A percentile compares a stretch with the other conserved stretches of the same genome.
These are phyloP conservation scores for Florisuga fusca DNA, from an alignment of 2,797 vertebrate species.

Conservation along the genomic window DNA sequence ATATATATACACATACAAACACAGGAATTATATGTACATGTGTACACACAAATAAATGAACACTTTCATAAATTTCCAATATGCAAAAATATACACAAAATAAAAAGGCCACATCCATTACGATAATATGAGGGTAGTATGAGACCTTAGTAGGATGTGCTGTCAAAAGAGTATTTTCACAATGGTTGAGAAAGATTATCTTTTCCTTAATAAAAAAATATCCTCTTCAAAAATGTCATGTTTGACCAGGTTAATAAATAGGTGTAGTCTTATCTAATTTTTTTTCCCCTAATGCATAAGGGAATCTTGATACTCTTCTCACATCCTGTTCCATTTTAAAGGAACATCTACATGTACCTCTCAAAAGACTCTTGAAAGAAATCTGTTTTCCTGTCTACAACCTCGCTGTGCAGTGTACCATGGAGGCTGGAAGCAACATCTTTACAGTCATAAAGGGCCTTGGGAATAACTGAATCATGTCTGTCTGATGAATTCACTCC, in stretches of 20 bases:
- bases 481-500: neutral
- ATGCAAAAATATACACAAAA: neutral
- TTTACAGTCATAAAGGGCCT: neutral
- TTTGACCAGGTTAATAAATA: neutral
- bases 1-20: neutral
- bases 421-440: neutral
- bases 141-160: neutral
- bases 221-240: neutral
- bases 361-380: neutral
- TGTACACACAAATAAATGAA: neutral
- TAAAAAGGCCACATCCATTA: neutral
- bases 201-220: neutral
- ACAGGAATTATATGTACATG: neutral
- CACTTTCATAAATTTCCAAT: neutral
- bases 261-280: neutral
- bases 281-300: neutral
- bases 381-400: neutral
- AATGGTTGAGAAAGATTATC: neutral
- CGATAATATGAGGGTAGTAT: neutral
- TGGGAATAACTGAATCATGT: neutral
- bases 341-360: neutral
- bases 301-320: neutral
- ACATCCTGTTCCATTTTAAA: neutral
- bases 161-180: neutral
- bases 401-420: rapidly evolving